Base-by-base conservation (phyloP, 2,797 vertebrate species). In the Aplochiton taeniatus region DNA sequence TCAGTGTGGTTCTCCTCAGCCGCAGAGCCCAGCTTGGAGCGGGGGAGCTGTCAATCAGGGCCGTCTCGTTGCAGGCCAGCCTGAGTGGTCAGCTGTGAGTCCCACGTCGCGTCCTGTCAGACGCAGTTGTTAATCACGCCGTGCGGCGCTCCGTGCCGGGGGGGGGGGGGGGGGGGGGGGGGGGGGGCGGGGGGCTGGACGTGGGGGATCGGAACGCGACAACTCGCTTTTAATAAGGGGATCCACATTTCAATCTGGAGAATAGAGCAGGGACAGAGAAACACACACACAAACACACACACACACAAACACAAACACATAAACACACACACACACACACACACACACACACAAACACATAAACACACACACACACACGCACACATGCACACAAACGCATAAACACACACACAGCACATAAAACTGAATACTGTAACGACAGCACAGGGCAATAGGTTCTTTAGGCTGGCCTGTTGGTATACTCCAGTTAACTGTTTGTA, bases 81-180 rank as follows among this genome's bases (percentile, higher is more conserved):
- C 73, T 63, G 74, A 84, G 68, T 70, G 85, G 82, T 81, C 83
- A 83, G 59, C 63, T 69, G 66, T n/a, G 73, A 79, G 80, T 70
- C 64, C 77, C 82, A 61, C 70, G 61, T 74, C 72, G 61, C 78
- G 68, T 79, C 76, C 70, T 81, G 78, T 85, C 82, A 83, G 77
- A 73, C 18, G 49, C 72, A 81, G 73, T 19, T 49, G 74, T 70
- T 88, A 83, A 86, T 87, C 81, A 83, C 80, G 79, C 73, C 54
- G 57, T 53, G 31, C 31, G 11, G n/a, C 60, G 70, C 70, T 69
- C 52, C 6, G 43, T 41, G 46, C 18, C 41, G 13, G 8, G n/a
- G n/a, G n/a, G n/a, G n/a, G n/a, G n/a, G n/a, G n/a, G n/a, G n/a
- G n/a, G n/a, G n/a, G n/a, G n/a, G n/a, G n/a, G n/a, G n/a, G n/a